Conservation (phyloP, 2,113 vertebrate species). For the Poecile atricapillus region DNA sequence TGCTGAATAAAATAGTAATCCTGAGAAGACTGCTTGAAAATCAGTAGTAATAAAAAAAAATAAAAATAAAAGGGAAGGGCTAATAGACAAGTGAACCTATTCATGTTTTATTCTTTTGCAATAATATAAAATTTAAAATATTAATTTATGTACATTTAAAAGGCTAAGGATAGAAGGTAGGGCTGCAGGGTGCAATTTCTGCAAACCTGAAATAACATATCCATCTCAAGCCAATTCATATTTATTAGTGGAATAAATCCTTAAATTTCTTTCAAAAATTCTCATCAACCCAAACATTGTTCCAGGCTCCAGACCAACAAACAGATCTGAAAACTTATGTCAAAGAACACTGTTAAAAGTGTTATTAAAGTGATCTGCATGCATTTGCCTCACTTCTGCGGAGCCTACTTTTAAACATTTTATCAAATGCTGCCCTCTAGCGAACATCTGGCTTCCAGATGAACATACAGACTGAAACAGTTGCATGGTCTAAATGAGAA, state of each 20-base stretch:
- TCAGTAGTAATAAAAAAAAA: not conserved
- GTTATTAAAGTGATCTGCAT: slow-evolving; percentile 28
- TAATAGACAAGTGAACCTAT: not conserved
- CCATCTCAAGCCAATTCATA: slow-evolving; percentile 49
- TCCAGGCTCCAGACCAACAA: slow-evolving; percentile 53
- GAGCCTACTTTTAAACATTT: slow-evolving; percentile 53
- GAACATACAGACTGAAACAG: not conserved
- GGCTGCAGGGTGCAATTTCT: slow-evolving; percentile 20
- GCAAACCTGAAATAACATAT: slow-evolving; percentile 33
- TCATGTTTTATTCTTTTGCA: slow-evolving; percentile 56
- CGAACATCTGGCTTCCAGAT: slow-evolving; percentile 8
- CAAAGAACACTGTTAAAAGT: slow-evolving; percentile 1
- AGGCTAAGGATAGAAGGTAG: slow-evolving; percentile 11
- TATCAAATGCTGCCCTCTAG: slow-evolving; percentile 84
- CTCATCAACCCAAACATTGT: slow-evolving; percentile 57
- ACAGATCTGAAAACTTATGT: slow-evolving; percentile 45
- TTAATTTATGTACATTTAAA: slow-evolving; percentile 64
- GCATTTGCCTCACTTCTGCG: not conserved
- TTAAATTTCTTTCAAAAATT: slow-evolving; percentile 57
- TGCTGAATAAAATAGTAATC: not conserved
- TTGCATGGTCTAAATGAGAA: not conserved
- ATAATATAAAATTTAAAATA: slow-evolving; percentile 51
- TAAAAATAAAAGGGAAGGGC: not conserved
- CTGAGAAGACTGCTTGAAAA: not conserved
- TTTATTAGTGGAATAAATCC: slow-evolving; percentile 61